Evolutionary conservation across 2,888 invertebrate genomes (phyloP).

Genomic region (Drosophila recens): DNA sequence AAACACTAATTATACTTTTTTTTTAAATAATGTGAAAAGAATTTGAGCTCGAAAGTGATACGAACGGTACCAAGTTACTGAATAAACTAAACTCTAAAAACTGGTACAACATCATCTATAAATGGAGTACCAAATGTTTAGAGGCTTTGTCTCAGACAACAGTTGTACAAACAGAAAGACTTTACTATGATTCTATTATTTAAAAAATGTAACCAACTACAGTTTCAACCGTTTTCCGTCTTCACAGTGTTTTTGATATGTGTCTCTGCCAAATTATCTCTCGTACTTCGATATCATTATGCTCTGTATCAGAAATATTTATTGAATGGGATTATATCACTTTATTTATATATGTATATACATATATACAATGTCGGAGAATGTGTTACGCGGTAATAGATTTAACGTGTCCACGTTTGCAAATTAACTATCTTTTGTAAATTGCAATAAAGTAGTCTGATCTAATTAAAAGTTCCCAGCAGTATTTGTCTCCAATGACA

Average conservation of each 20-base stretch:
- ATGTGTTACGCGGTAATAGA: no score
- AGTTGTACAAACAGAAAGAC: conserved; percentile 6
- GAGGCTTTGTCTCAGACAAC: background rate
- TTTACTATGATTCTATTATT: conserved; percentile 5
- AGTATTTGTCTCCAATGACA: no score
- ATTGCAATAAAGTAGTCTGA: no score
- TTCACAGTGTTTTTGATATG: background rate
- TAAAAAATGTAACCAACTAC: background rate
- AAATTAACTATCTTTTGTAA: no score
- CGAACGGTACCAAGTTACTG: background rate
- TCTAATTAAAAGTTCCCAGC: no score
- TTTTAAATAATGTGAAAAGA: background rate
- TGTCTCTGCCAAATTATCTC: background rate
- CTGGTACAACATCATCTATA: background rate
- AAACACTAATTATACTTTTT: background rate
- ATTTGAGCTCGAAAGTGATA: background rate
- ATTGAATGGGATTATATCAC: no score
- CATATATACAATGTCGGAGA: no score
- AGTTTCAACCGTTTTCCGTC: background rate
- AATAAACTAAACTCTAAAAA: background rate
- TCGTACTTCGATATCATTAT: conserved; percentile 87
- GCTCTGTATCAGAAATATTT: no score
- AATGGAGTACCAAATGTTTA: background rate
- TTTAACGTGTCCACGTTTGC: no score
- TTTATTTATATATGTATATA: background rate